Conservation (phyloP, 2,113 vertebrate species). For the Bambusicola thoracicus region DNA sequence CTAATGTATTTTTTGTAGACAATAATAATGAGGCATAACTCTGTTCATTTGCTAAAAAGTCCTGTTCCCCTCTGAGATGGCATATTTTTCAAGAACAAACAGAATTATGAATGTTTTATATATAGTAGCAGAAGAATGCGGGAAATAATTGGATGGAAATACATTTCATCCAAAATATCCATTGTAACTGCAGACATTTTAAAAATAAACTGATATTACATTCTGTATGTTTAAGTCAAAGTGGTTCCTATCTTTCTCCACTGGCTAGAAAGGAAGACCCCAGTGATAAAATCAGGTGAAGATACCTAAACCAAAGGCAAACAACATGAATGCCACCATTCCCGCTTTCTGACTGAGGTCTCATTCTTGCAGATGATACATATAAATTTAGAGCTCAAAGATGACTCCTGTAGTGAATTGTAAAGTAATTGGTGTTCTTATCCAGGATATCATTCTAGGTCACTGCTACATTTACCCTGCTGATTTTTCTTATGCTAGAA, state of each 20-base stretch:
- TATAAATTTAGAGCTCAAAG: background rate
- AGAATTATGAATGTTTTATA: background rate
- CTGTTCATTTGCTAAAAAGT: background rate
- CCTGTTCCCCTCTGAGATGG: background rate
- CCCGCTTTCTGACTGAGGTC: background rate
- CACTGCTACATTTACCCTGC: background rate
- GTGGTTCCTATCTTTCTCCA: background rate
- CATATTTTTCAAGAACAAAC: background rate
- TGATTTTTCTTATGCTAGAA: background rate
- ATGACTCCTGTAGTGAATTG: background rate
- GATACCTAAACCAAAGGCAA: background rate
- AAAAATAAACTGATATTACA: background rate
- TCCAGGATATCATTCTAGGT: background rate
- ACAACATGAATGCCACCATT: background rate
- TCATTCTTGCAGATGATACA: background rate
- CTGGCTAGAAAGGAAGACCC: background rate
- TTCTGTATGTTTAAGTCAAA: background rate
- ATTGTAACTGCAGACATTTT: background rate
- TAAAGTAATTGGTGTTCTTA: constrained; percentile 1
- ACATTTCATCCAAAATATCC: background rate
- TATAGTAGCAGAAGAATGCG: background rate
- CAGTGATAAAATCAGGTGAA: background rate
- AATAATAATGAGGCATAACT: rapidly evolving
- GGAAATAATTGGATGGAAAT: background rate
- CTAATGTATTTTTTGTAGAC: background rate